Percentiles rank a stretch among this genome's conserved stretches.
Evolutionary conservation across 2,113 vertebrate species (phyloP).

Genomic region (Aleadryas rufinucha): DNA sequence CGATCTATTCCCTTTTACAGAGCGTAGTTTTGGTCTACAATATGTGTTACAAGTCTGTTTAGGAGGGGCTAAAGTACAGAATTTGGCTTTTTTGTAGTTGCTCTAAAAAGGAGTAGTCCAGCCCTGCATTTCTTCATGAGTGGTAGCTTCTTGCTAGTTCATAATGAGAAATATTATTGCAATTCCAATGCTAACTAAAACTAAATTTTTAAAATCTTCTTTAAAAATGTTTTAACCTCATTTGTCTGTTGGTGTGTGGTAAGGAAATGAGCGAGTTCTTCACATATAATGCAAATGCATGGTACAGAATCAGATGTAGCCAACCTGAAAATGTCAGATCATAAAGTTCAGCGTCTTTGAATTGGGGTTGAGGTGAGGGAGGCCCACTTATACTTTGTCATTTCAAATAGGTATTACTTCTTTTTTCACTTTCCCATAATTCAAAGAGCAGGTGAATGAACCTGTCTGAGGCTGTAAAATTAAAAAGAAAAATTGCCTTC

Average conservation of each 20-base stretch:
- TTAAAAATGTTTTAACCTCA: not conserved
- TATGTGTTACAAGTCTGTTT: not conserved
- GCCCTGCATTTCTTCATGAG: not conserved
- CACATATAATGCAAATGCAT: not conserved
- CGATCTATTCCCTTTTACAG: not conserved
- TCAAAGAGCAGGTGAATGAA: conserved; percentile 10
- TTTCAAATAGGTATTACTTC: conserved; percentile 22
- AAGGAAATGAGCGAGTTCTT: not conserved
- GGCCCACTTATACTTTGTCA: not conserved
- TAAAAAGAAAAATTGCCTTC: not conserved
- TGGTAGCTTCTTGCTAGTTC: not conserved
- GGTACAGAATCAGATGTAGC: not conserved
- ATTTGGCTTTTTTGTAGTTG: not conserved
- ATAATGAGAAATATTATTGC: not conserved
- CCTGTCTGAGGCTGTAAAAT: conserved; percentile 9
- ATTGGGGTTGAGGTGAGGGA: not conserved
- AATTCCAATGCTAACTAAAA: not conserved
- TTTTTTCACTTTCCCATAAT: not conserved
- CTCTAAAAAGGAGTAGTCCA: not conserved
- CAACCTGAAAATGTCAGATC: conserved; percentile 28
- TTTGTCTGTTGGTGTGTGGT: not conserved
- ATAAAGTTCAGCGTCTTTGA: conserved; percentile 1
- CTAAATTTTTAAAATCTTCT: not conserved
- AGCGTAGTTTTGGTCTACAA: not conserved
- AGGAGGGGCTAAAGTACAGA: not conserved